A percentile compares a stretch with the other conserved stretches of the same genome.
Conservation (phyloP, 2,113 vertebrate genomes). For the Coptodon bakossiorum region DNA sequence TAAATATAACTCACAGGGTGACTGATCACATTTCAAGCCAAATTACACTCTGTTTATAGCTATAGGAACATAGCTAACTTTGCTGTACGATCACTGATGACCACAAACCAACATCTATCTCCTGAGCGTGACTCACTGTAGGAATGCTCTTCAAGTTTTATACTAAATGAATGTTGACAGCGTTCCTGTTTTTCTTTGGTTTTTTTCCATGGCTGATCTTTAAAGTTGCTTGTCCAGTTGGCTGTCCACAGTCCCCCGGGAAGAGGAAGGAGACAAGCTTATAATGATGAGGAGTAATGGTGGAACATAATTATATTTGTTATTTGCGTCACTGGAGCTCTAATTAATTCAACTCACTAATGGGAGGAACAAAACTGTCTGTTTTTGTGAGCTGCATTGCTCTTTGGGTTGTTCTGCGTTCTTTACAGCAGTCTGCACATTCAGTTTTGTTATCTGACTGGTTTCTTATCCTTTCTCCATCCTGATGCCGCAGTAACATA, state of each 20-base stretch:
- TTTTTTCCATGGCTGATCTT: neutral
- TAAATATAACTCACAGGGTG: constrained; percentile 47
- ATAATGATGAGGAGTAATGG: constrained; percentile 31
- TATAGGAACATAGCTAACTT: constrained; percentile 20
- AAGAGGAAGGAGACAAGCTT: constrained; percentile 3
- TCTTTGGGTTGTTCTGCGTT: constrained; percentile 7
- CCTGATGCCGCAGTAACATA: neutral
- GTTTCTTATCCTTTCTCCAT: neutral
- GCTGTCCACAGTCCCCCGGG: neutral
- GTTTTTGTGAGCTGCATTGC: constrained; percentile 6
- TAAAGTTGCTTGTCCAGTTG: constrained; percentile 15
- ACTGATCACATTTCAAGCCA: constrained; percentile 44
- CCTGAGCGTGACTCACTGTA: neutral
- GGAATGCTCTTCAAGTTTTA: neutral
- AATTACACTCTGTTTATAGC: constrained; percentile 53
- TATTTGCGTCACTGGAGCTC: constrained; percentile 12
- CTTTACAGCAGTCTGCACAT: neutral
- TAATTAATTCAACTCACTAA: constrained; percentile 47
- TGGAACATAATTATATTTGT: constrained; percentile 54
- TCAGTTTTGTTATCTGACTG: neutral
- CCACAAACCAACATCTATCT: constrained; percentile 30
- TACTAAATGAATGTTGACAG: constrained; percentile 27
- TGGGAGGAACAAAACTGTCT: constrained; percentile 17
- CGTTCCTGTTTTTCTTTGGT: neutral
- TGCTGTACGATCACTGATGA: neutral